A percentile compares a stretch with the other conserved stretches of the same genome.
These are phyloP conservation scores for Muntiacus reevesi DNA, from an alignment of 2,113 vertebrate genomes.

Conservation along the genomic window DNA sequence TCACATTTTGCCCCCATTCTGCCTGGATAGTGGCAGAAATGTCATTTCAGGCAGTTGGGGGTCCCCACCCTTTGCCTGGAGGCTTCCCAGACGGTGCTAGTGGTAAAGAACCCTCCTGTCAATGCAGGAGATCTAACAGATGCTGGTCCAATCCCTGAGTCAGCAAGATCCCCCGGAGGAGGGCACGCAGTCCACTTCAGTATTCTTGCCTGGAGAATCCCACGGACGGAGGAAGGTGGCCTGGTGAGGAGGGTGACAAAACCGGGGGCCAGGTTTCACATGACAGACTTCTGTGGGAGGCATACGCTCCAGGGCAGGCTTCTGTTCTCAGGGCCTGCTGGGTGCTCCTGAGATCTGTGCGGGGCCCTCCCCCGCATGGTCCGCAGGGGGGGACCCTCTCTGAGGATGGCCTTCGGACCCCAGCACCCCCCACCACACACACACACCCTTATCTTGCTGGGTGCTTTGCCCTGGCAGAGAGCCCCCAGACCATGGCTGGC, in stretches of 20 bases:
- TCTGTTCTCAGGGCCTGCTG: not conserved
- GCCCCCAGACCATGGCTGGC: not conserved
- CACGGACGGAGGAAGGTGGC: not conserved
- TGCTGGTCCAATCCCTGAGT: too few species aligned
- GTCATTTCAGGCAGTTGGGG: not conserved
- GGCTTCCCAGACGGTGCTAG: too few species aligned
- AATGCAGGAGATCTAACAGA: too few species aligned
- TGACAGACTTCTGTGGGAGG: not conserved
- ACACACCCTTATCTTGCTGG: not conserved
- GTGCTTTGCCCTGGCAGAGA: not conserved
- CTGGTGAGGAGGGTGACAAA: not conserved
- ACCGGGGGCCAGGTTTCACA: too few species aligned
- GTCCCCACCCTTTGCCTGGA: not conserved
- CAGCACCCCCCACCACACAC: not conserved
- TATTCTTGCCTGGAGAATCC: too few species aligned
- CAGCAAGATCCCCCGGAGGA: too few species aligned
- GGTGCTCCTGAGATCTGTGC: too few species aligned
- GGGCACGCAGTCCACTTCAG: too few species aligned
- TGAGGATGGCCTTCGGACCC: not conserved
- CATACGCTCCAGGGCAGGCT: not conserved
- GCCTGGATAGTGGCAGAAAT: not conserved
- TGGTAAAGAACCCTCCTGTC: too few species aligned
- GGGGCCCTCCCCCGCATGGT: not conserved
- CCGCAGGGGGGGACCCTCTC: not conserved
- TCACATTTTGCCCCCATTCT: not conserved